Evolutionary conservation across 2,113 vertebrate genomes (phyloP), one percentile per base, ranked within the genome.

Genomic region (Sceloporus tristichus): DNA sequence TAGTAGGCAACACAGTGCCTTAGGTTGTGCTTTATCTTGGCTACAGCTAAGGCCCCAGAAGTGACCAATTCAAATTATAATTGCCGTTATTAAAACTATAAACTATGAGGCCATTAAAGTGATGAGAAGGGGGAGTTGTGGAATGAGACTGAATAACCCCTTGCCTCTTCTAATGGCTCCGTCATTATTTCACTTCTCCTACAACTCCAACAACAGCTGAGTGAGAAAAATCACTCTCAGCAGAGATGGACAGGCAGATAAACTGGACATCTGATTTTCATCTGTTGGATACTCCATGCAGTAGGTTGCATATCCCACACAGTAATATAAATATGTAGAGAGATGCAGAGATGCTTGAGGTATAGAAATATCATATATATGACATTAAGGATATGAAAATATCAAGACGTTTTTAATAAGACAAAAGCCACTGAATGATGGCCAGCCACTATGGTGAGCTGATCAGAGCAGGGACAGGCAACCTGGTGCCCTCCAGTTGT

Each of bases 91-190:
- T 90, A 90, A 84, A 84, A 79, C 77, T 84, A 29, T 56, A 80
- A 85, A 86, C 9, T 77, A 80, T 16, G 73, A 78, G 84, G 70
- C 85, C 79, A 74, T 70, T 79, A 82, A 82, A 79, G 79, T 82
- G 2, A 42, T 19, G 70, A 53, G 54, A 87, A 38, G 19, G 74
- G 77, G n/a, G 27, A 38, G 54, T 18, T 70, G 82, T 66, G 77
- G 81, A 88, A 71, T 27, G 42, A 81, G 82, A 19, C 53, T 14
- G 53, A 38, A n/a, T 79, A 75, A 86, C 21, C 80, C 71, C 53
- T 86, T 82, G 74, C 53, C 53, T 71, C 48, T 71, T 81, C 77
- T 34, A 76, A 87, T 34, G 25, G 2, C 71, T 68, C 80, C 53
- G 71, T 56, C 40, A 16, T 75, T 85, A 56, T 70, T 79, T 79